These are phyloP conservation scores for Eurypyga helias DNA, from an alignment of 2,113 vertebrate genomes.

Conservation along the genomic window DNA sequence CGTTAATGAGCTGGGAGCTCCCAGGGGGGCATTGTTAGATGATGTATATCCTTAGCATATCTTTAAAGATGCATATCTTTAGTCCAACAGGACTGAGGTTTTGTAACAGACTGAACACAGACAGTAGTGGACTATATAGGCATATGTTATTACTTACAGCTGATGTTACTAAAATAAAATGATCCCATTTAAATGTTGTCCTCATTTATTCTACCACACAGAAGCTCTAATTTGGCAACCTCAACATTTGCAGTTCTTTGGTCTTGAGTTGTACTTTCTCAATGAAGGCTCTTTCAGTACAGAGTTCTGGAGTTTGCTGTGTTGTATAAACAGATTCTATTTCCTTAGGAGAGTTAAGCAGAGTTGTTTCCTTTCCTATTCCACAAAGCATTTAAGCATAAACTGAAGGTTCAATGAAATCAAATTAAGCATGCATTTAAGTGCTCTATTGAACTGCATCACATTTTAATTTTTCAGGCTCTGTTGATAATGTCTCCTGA, in stretches of 20 bases:
- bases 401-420: not conserved
- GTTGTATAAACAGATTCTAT: not conserved
- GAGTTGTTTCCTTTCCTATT: not conserved
- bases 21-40: not conserved
- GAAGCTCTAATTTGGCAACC: not conserved
- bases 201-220: not conserved
- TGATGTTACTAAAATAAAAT: not conserved
- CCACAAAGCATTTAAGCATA: not conserved
- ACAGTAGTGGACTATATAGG: not conserved
- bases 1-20: not conserved
- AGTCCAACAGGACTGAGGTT: not conserved
- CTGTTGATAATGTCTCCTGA: not conserved
- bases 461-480: not conserved
- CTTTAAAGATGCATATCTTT: not conserved
- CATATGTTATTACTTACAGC: not conserved
- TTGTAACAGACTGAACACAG: not conserved
- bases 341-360: not conserved
- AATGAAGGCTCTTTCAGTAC: not conserved
- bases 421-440: not conserved
- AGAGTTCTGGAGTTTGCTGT: not conserved
- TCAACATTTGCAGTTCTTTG: not conserved
- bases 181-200: not conserved
- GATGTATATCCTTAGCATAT: not conserved
- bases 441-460: not conserved
- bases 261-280: not conserved